Base-by-base conservation (phyloP, 2,797 vertebrate species). In the Anabacerthia variegaticeps region DNA sequence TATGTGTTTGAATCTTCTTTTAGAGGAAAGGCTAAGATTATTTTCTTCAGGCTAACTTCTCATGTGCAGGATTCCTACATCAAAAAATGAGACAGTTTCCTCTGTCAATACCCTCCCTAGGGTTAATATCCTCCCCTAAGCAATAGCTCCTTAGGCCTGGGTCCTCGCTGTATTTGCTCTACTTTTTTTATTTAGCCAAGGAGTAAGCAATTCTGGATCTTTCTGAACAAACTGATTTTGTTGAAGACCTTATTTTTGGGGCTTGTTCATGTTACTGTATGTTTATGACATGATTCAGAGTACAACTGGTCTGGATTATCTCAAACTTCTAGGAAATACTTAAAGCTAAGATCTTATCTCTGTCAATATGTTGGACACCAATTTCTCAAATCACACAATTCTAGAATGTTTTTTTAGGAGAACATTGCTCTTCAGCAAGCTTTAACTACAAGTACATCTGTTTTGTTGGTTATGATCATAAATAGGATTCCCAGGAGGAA, bases 361-460 rank as follows among this genome's bases (percentile, higher is more conserved):
- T 66, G 9, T 9, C 8, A 32, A 6, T 27, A 41, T 10, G 2
- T 2, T 77, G 7, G 7, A 1, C 14, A 52, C 1, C 7, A 58
- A 1, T 44, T 85, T 87, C 18, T 81, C 14, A 10, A 78, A 23
- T 49, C 6, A 41, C 1, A 1, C 34, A 4, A 46, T 63, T 91
- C 13, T 18, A 30, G 37, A 34, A 32, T 0, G 0, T 4, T 44
- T 79, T 58, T 68, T 39, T 7, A 26, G 37, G 18, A 14, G 26
- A 81, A 39, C 3, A 22, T 11, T 7, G 46, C 9, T 48, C 44
- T 30, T 48, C 36, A 32, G 26, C 18, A 62, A 23, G n/a, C 6
- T 85, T 62, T n/a, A n/a, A 20, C 9, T 71, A 18, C 2, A 12
- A 26, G 4, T 2, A 43, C 20, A 19, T 26, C 10, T 82, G 3